Base-by-base conservation (phyloP, 92 coral and sea anemone genomes). In the Umimayanthus chanpuru region DNA sequence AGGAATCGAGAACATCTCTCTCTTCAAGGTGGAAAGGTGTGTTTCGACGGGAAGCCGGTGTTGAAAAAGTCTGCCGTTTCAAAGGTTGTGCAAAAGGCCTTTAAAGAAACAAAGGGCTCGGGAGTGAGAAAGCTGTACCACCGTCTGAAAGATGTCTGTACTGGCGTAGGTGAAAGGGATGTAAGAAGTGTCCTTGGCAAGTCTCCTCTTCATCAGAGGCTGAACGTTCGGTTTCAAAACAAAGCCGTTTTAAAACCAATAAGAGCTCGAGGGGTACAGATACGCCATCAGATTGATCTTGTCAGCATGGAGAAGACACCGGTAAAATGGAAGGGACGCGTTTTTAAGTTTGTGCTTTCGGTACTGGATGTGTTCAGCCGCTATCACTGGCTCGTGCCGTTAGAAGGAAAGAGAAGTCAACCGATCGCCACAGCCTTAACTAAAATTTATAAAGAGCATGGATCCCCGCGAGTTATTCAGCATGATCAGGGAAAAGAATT, bases 151-250 rank as follows among this genome's bases (percentile, higher is more conserved):
- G 92, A 77, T 75, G 85, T 76, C 66, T 89, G 92, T 41, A 89
- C 53, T 85, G 92, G 92, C 32, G 89, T 85, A 68, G 92, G 92
- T 44, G 92, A 89, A 84, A 89, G 91, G 65, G 92, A 85, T 53
- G 91, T 89, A 44, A 75, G 88, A 41, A 53, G 79, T 65, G 86
- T 89, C 39, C 83, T 85, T 53, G 85, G 71, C 2, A 85, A 85
- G 80, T 89, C 89, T 32, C 81, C 89, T 55, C 66, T 89, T 61
- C 89, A 85, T 85, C 92, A 89, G 72, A 86, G 41, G 73, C 89
- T 89, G 9, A 89, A 89, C 38, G 85, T 80, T 82, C 72, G 80
- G 30, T 89, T 89, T 80, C 88, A 83, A 85, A 89, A 89, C 79
- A 78, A 85, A 76, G 92, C 92, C 7, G 56, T 65, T 28, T 30